Percentiles rank a stretch among this genome's conserved stretches.
These are phyloP conservation scores for Gnatocerus cornutus DNA, from an alignment of 2,888 invertebrate genomes.

Conservation along the genomic window DNA sequence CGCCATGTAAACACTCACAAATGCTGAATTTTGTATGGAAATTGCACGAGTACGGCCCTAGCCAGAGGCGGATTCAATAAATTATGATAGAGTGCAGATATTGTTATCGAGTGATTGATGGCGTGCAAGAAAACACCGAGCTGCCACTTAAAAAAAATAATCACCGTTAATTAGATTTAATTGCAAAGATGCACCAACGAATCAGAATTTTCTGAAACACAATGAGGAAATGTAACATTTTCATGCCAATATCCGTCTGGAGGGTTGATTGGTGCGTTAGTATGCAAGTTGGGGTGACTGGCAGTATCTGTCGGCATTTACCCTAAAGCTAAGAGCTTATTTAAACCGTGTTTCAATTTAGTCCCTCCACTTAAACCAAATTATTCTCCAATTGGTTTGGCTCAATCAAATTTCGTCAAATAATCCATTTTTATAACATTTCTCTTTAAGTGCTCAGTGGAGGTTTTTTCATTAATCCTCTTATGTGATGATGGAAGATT, in stretches of 20 bases:
- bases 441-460: neutral
- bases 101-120: slow-evolving; percentile 47
- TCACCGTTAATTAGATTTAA: no score
- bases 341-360: slow-evolving; percentile 68
- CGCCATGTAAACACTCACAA: slow-evolving; percentile 61
- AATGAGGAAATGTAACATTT: slow-evolving; percentile 43
- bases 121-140: neutral
- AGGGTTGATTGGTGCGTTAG: slow-evolving; percentile 51
- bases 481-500: slow-evolving; percentile 12
- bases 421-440: slow-evolving; percentile 27
- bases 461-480: slow-evolving; percentile 8
- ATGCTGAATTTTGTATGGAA: slow-evolving; percentile 65
- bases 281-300: slow-evolving; percentile 65
- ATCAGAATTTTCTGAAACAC: neutral
- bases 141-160: slow-evolving; percentile 5
- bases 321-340: slow-evolving; percentile 64
- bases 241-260: slow-evolving; percentile 36
- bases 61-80: slow-evolving; percentile 59
- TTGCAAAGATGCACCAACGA: neutral
- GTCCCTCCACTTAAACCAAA: slow-evolving; percentile 54
- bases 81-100: slow-evolving; percentile 57
- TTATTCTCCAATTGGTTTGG: slow-evolving; percentile 41
- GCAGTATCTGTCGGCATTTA: slow-evolving; percentile 65
- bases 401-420: slow-evolving; percentile 42
- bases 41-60: slow-evolving; percentile 61